Evolutionary conservation across 35 echinoderm and acorn worm species (phyloP), one percentile per base, ranked within the genome.

Genomic region (Stichopus chloronotus): DNA sequence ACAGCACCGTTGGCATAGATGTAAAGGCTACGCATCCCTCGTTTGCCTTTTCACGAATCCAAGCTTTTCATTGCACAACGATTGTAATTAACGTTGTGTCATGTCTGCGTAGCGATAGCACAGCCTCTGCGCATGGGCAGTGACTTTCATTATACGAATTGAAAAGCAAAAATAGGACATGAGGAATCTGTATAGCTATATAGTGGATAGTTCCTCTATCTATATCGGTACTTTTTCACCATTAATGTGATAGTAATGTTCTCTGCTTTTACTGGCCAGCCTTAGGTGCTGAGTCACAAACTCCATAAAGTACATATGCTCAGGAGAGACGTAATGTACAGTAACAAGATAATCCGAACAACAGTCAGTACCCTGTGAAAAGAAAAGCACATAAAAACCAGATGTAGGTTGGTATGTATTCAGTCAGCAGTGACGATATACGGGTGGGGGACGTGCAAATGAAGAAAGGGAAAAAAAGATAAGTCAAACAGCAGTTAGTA

Each of bases 331-430:
- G 80, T 94, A 94, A 76, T 96, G 95, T 43, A 92, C 80, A 10
- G 90, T 88, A 60, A 96, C 85, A 3, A 94, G 84, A 25, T 94
- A 92, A 57, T 96, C 95, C 12, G 95, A 96, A 76, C 95, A 96
- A 57, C 95, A 96, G 56, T 60, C 63, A 2, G 68, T 12, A 12
- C 95, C 95, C 95, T 96, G 95, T 17, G 81, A 76, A 4, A 87
- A 78, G 63, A 14, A 52, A 94, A 55, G 87, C 59, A 91, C 55
- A 55, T 6, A 90, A 52, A 88, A 5, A 60, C 13, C 57, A 57
- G 8, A 7, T 53, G 1, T 19, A 12, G 23, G n/a, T 81, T 19
- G 2, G n/a, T 81, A 11, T 0, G 10, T 11, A 81, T 9, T 12
- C 8, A 8, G 78, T 81, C 8, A 7, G 8, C 3, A 3, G 30